phyloP scores from a whole-genome alignment of 2,113 vertebrate genomes.

The Lasiurus cinereus region DNA sequence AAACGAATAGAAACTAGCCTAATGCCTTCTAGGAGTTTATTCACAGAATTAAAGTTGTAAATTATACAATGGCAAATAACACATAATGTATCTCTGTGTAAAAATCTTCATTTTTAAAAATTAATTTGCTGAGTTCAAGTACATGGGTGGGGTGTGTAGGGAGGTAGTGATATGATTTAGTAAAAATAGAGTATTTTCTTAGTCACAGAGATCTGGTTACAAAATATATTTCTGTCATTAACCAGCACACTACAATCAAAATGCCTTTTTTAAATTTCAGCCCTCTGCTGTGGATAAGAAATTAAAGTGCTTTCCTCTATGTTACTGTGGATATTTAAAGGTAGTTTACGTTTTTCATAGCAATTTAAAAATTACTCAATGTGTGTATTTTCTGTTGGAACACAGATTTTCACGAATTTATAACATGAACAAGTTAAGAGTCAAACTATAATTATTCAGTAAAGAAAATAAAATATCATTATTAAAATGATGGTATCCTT shows the following conservation, averaged over 20 bases:
- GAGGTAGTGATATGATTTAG: neutral
- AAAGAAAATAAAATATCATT: conserved; percentile 36
- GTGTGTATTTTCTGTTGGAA: conserved; percentile 31
- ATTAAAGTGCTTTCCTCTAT: conserved; percentile 37
- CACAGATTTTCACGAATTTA: conserved; percentile 58
- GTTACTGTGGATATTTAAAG: conserved; percentile 59
- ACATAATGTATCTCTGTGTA: neutral
- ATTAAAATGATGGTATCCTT: conserved; percentile 18
- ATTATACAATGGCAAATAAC: neutral
- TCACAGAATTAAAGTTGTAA: conserved; percentile 9
- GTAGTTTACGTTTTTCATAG: conserved; percentile 49
- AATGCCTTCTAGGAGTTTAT: neutral
- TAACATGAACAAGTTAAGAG: conserved; percentile 40
- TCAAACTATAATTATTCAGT: conserved; percentile 47
- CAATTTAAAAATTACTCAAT: conserved; percentile 45
- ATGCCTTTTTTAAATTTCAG: neutral
- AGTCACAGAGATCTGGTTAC: conserved; percentile 13
- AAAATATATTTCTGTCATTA: conserved; percentile 28
- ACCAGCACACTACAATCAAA: conserved; percentile 24
- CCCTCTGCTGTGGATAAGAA: neutral
- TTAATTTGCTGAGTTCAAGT: neutral
- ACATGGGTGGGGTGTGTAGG: neutral
- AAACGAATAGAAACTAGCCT: neutral
- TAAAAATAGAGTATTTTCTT: conserved; percentile 47
- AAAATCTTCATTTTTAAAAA: neutral